These are phyloP conservation scores for Emydoidea blandingii DNA, from an alignment of 2,797 vertebrate genomes.

Conservation along the genomic window DNA sequence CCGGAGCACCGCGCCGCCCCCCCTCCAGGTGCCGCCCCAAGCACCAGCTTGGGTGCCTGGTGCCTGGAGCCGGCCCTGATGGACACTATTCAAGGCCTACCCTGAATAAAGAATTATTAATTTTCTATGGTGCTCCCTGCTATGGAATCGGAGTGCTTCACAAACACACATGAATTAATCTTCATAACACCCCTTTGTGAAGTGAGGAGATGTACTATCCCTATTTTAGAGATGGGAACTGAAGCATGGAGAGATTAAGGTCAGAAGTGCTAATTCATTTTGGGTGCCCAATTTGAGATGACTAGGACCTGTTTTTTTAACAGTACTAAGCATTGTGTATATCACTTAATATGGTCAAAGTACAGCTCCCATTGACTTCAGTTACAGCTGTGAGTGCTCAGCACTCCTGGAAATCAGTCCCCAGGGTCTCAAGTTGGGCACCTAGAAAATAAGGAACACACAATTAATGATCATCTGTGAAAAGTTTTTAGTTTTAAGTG, in stretches of 20 bases:
- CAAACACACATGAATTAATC: neutral
- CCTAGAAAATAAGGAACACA: neutral
- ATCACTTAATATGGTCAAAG: neutral
- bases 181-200: neutral
- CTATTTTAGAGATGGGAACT: neutral
- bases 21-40: no score
- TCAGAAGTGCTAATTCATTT: neutral
- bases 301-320: neutral
- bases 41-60: no score
- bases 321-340: neutral
- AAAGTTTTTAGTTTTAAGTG: neutral
- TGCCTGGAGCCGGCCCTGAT: no score
- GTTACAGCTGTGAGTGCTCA: neutral
- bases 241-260: neutral
- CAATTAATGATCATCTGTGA: neutral
- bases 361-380: slow-evolving; percentile 30
- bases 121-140: neutral
- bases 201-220: neutral
- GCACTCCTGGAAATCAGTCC: neutral
- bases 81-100: neutral
- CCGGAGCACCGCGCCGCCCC: no score
- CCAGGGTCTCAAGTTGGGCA: neutral
- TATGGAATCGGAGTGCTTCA: neutral
- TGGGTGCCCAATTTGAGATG: neutral
- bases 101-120: neutral